Percentiles rank a stretch among this genome's conserved stretches.
Evolutionary conservation across 2,797 vertebrate genomes (phyloP).

Genomic region (Channa striata): DNA sequence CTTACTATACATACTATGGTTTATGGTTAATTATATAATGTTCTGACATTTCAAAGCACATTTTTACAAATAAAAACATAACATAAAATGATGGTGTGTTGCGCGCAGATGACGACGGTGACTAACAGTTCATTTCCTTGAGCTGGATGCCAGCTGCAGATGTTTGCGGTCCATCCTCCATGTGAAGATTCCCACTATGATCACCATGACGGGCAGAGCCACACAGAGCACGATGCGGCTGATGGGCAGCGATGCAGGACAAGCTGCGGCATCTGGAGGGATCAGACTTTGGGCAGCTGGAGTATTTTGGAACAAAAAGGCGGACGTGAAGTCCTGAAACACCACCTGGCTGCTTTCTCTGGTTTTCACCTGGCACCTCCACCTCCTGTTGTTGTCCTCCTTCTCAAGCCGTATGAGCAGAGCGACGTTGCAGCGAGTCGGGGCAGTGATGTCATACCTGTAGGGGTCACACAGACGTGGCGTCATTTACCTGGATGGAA

Average conservation of each 20-base stretch:
- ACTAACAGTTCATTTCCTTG: conserved; percentile 1
- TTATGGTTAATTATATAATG: too few species aligned
- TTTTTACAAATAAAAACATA: too few species aligned
- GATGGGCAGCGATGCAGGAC: conserved; percentile 34
- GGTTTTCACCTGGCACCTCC: conserved; percentile 53
- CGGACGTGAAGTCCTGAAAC: conserved; percentile 48
- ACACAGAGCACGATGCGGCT: conserved; percentile 57
- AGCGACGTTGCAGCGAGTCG: conserved; percentile 49
- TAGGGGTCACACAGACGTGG: background rate
- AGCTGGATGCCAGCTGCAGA: conserved; percentile 21
- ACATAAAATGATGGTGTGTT: background rate
- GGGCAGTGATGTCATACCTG: conserved; percentile 34
- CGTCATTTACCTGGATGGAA: background rate
- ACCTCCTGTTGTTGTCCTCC: conserved; percentile 59
- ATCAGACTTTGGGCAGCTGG: rapidly evolving
- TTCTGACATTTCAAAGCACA: too few species aligned
- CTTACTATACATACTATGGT: too few species aligned
- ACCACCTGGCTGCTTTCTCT: background rate
- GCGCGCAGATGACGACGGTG: background rate
- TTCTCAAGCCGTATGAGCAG: conserved; percentile 42
- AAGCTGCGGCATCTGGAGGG: rapidly evolving
- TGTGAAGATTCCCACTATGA: conserved; percentile 33
- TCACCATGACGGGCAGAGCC: conserved; percentile 55
- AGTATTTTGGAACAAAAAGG: conserved; percentile 34
- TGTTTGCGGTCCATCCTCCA: conserved; percentile 1